A percentile compares a stretch with the other conserved stretches of the same genome.
Evolutionary conservation across 92 coral and sea anemone genomes (phyloP).

Genomic region (Porites lobata): DNA sequence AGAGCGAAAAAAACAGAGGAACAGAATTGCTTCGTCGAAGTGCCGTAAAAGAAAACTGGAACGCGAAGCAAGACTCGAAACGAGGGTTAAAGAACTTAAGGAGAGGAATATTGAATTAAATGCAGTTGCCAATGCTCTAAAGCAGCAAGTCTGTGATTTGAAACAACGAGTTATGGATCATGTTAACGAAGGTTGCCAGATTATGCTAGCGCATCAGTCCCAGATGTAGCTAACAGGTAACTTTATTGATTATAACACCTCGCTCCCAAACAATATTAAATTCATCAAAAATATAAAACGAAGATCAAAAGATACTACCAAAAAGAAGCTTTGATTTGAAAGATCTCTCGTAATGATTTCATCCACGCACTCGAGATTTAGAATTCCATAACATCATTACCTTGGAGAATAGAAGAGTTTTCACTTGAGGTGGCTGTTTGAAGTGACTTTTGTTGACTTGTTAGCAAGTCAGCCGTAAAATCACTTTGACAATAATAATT

Average conservation of each 20-base stretch:
- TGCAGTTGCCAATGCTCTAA: constrained; percentile 94
- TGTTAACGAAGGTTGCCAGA: constrained; percentile 99
- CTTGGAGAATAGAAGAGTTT: not conserved
- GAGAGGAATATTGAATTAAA: constrained; percentile 95
- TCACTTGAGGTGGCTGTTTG: constrained; percentile 9
- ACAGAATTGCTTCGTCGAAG: constrained; percentile 98
- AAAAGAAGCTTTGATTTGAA: constrained; percentile 27
- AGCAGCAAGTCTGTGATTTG: constrained; percentile 98
- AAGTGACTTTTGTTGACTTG: constrained; percentile 25
- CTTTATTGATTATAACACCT: not conserved
- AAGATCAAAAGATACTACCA: not conserved
- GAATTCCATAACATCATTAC: not conserved
- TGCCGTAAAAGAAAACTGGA: constrained; percentile 98
- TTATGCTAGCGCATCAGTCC: constrained; percentile 95
- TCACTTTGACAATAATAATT: constrained; percentile 16
- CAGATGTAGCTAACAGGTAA: constrained; percentile 69
- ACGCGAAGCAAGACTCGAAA: constrained; percentile 93
- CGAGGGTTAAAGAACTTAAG: constrained; percentile 89
- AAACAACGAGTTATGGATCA: constrained; percentile 99
- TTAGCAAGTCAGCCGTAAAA: constrained; percentile 30
- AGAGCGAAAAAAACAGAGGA: constrained; percentile 97
- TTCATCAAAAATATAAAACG: not conserved
- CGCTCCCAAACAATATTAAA: not conserved
- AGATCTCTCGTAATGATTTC: not conserved
- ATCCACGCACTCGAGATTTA: not conserved